A percentile compares a stretch with the other conserved stretches of the same genome.
Conservation (phyloP, 1,140 invertebrate species). For the Penaeus chinensis region DNA sequence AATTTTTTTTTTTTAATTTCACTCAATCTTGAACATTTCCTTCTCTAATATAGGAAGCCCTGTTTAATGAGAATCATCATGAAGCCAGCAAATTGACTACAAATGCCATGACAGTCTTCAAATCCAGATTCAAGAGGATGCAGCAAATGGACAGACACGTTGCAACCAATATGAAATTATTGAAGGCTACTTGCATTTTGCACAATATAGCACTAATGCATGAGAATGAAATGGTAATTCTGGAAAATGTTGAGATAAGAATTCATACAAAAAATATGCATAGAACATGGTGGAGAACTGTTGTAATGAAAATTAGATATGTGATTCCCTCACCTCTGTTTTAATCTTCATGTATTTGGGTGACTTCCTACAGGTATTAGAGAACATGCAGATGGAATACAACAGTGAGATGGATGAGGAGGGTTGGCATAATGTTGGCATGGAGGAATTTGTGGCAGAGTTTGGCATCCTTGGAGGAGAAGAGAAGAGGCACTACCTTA, state of each 20-base stretch:
- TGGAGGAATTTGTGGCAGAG: conserved; percentile 34
- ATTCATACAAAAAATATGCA: not conserved
- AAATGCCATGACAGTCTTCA: conserved; percentile 29
- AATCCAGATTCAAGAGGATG: conserved; percentile 20
- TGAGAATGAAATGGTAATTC: conserved; percentile 20
- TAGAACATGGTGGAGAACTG: not conserved
- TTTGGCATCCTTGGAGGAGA: conserved; percentile 38
- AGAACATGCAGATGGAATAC: conserved; percentile 14
- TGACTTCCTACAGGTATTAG: conserved; percentile 11
- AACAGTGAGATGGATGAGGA: conserved; percentile 21
- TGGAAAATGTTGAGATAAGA: not conserved
- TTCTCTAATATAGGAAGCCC: not conserved
- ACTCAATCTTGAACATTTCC: no score
- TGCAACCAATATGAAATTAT: not conserved
- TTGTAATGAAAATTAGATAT: not conserved
- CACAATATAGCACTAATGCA: conserved; percentile 29
- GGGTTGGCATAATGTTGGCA: conserved; percentile 18
- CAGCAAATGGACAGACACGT: conserved; percentile 9
- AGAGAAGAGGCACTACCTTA: conserved; percentile 39
- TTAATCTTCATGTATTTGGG: not conserved
- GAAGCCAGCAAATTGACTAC: conserved; percentile 10
- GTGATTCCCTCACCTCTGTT: not conserved
- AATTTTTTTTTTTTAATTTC: no score
- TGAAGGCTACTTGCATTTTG: conserved; percentile 26
- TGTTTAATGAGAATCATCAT: conserved; percentile 37